Percentiles rank a stretch among this genome's conserved stretches.
phyloP scores from a whole-genome alignment of 2,888 invertebrate species.

The Eledona agricola region DNA sequence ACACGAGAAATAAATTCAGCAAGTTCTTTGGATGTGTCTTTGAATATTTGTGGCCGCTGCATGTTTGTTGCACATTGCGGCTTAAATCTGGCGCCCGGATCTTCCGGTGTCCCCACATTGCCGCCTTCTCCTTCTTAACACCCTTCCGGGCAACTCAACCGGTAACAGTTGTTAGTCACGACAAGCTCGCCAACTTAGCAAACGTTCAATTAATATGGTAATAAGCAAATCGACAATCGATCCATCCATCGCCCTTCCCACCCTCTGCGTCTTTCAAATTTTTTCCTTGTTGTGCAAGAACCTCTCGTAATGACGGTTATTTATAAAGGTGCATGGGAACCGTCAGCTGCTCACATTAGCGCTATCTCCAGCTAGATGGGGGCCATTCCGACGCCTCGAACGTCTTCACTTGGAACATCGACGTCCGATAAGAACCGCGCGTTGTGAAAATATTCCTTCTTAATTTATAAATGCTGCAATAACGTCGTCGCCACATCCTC shows the following conservation, averaged over 20 bases:
- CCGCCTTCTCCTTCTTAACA: conserved; percentile 34
- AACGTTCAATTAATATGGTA: conserved; percentile 30
- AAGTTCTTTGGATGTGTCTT: neutral
- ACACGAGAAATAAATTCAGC: no score
- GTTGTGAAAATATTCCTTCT: conserved; percentile 4
- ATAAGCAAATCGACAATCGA: conserved; percentile 28
- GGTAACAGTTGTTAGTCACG: conserved; percentile 32
- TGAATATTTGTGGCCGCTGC: conserved; percentile 14
- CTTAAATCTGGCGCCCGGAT: conserved; percentile 26
- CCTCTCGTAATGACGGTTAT: conserved; percentile 58
- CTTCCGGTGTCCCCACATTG: conserved; percentile 35
- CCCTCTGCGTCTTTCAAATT: conserved; percentile 3
- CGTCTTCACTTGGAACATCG: conserved; percentile 50
- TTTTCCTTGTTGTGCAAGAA: neutral
- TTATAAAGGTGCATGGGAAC: conserved; percentile 60
- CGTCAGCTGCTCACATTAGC: conserved; percentile 59
- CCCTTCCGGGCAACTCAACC: conserved; percentile 32
- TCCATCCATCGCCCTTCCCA: conserved; percentile 1
- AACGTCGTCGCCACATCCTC: conserved; percentile 28
- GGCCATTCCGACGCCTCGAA: conserved; percentile 51
- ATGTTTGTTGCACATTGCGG: conserved; percentile 25
- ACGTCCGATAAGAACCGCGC: conserved; percentile 15
- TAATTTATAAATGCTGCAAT: conserved; percentile 17
- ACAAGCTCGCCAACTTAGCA: conserved; percentile 23
- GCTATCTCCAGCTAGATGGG: conserved; percentile 54